phyloP scores from a whole-genome alignment of 2,888 invertebrate species.

The Helleia helle region DNA sequence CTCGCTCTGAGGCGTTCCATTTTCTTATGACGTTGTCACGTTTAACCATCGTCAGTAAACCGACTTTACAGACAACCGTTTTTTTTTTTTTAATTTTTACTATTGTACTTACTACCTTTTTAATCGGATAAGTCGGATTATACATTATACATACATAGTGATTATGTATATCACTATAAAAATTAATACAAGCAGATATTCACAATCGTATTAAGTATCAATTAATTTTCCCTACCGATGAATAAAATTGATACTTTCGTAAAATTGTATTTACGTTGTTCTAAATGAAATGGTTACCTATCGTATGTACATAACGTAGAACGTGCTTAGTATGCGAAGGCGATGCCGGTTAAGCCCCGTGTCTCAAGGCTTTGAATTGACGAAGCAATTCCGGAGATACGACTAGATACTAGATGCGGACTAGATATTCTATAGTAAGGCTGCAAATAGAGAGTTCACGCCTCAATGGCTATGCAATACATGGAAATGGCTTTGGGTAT shows the following conservation, averaged over 20 bases:
- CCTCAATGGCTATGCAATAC: conserved; percentile 16
- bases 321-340: conserved; percentile 20
- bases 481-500: conserved; percentile 13
- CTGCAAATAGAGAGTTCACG: conserved; percentile 16
- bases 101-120: no score
- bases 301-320: conserved; percentile 13
- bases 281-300: conserved; percentile 6
- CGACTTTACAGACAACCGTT: no score
- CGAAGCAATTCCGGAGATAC: conserved; percentile 22
- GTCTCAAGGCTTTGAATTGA: conserved; percentile 17
- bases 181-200: no score
- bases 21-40: no score
- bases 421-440: conserved; percentile 6
- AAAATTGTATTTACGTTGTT: conserved; percentile 5
- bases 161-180: no score
- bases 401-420: conserved; percentile 4
- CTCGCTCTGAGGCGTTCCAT: no score
- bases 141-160: no score
- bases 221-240: neutral
- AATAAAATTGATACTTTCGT: neutral
- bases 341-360: conserved; percentile 16
- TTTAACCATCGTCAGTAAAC: no score
- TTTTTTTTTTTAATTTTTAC: no score
- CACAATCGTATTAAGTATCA: no score
- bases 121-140: no score